Conservation (phyloP, 2,888 invertebrate species). For the Aleiodes leptofemur region DNA sequence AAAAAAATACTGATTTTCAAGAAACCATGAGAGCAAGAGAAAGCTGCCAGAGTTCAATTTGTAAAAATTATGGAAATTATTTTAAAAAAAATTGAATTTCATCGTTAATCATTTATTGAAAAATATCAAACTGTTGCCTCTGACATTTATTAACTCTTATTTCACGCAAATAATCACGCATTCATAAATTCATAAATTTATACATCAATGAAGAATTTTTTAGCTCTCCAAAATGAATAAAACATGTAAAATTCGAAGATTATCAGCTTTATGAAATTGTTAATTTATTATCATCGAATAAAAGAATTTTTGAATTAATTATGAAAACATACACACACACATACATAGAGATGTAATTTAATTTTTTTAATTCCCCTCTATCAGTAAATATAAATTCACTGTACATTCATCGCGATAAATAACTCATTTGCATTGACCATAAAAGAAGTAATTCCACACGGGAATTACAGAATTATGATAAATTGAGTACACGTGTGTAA, state of each 20-base stretch:
- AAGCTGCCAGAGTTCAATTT: too few relatives aligned
- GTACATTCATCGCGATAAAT: conserved; percentile 9
- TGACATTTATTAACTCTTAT: conserved; percentile 8
- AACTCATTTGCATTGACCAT: conserved; percentile 1
- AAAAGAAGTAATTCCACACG: conserved; percentile 3
- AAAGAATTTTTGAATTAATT: neutral
- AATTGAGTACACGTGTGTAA: conserved; percentile 15
- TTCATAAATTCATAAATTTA: neutral
- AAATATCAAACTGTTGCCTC: conserved; percentile 10
- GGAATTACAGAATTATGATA: conserved; percentile 12
- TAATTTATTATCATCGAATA: too few relatives aligned
- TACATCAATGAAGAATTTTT: too few relatives aligned
- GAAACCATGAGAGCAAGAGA: too few relatives aligned
- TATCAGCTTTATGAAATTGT: too few relatives aligned
- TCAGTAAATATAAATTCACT: too few relatives aligned
- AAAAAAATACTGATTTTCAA: too few relatives aligned
- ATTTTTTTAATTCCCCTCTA: conserved; percentile 1
- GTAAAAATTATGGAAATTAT: too few relatives aligned
- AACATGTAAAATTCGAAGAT: neutral
- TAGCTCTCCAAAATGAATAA: neutral
- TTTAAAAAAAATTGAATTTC: too few relatives aligned
- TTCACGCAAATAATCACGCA: neutral
- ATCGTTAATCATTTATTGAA: conserved; percentile 39
- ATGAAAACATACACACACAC: neutral
- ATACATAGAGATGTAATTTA: neutral